Percentiles rank a stretch among this genome's conserved stretches.
These are phyloP conservation scores for Dasypus novemcinctus DNA, from an alignment of 2,113 vertebrate genomes.

Conservation along the genomic window DNA sequence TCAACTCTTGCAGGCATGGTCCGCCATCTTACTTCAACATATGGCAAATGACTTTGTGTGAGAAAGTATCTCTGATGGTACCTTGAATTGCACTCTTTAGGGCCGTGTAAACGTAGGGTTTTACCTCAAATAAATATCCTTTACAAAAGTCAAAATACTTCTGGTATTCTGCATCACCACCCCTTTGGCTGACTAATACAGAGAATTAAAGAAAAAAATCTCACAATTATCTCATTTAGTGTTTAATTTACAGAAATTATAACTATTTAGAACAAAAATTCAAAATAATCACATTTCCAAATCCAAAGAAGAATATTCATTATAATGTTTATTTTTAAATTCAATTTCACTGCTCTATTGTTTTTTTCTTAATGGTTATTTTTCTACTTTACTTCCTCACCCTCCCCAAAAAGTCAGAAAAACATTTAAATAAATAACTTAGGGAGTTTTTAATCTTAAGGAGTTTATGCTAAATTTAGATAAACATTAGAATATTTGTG, in stretches of 20 bases:
- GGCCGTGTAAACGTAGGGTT: too few relatives aligned
- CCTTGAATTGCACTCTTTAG: too few relatives aligned
- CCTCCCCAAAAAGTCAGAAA: background rate
- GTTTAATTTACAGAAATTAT: conserved; percentile 21
- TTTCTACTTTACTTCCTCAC: background rate
- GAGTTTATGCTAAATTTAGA: background rate
- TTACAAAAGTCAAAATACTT: too few relatives aligned
- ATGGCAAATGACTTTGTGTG: too few relatives aligned
- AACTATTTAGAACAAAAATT: conserved; percentile 39
- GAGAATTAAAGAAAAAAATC: conserved; percentile 4
- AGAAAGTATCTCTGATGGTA: too few relatives aligned
- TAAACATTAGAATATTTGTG: background rate
- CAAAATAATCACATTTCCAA: conserved; percentile 20
- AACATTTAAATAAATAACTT: conserved; percentile 45
- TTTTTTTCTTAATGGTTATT: conserved; percentile 7
- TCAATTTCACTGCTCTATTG: background rate
- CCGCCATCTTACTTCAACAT: background rate
- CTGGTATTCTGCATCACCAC: too few relatives aligned
- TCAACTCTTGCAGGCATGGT: too few relatives aligned
- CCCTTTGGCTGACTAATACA: too few relatives aligned
- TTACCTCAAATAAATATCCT: too few relatives aligned
- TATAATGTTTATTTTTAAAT: background rate
- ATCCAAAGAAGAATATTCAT: conserved; percentile 3
- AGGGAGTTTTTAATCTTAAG: background rate
- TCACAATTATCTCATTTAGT: conserved; percentile 17